Evolutionary conservation across 2,888 invertebrate species (phyloP), one percentile per base, ranked within the genome.

Genomic region (Volucella inflata): DNA sequence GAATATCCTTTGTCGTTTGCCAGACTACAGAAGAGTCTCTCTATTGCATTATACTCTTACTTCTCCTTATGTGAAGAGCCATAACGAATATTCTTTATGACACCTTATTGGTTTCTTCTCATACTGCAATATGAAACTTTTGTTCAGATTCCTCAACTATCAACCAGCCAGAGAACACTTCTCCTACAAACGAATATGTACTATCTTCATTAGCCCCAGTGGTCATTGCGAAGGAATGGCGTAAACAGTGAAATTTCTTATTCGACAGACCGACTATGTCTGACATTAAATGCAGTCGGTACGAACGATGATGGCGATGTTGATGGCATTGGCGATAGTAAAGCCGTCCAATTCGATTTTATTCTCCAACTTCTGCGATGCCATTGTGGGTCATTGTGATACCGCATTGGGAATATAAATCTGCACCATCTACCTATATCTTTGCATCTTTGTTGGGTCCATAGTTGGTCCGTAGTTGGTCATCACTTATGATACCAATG

Each of bases 41-140:
- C 50, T 70, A 83, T 74, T 84, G 78, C 74, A 76, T 75, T 79
- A 44, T 50, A 40, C 57, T 53, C 67, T 44, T 40, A 46, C 55
- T 67, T 42, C 68, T 30, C 30, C 30, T 30, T 30, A 1, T 30
- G 6, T 6, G 12, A 46, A 14, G 68, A 68, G 84, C 79, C 62
- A 85, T 85, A 85, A 85, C 74, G 76, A 80, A 85, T 85, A 85
- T 85, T 85, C 80, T 85, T 85, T 85, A 85, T 85, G 75, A 59
- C 79, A 79, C 79, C 71, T 80, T 55, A 78, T 70, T 51, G 60
- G 78, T 59, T 75, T 78, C 65, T 46, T 57, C 76, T 38, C 65
- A 8, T 16, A 11, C 16, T 12, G 55, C 62, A 10, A 50, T 46
- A 44, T 42, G 38, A 55, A 12, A 51, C 46, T 62, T 46, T 2